phyloP scores from a whole-genome alignment of 2,797 vertebrate genomes.

The Myotis planiceps region DNA sequence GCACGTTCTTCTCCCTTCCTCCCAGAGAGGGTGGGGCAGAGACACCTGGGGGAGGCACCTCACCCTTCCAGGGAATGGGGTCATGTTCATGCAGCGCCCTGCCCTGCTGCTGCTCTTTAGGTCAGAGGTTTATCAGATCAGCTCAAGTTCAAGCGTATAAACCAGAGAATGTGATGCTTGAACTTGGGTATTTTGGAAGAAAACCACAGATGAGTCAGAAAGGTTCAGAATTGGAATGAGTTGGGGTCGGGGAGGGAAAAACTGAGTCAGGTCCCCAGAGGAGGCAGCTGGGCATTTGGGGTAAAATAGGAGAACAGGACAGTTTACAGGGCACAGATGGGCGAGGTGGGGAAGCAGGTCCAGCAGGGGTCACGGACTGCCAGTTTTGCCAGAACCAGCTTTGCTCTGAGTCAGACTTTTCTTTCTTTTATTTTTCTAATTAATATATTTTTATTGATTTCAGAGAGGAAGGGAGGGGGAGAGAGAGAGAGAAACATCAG shows the following conservation, averaged over 20 bases:
- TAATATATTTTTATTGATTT: no score
- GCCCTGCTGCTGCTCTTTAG: no score
- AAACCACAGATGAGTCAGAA: background rate
- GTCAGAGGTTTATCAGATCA: background rate
- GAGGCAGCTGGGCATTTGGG: background rate
- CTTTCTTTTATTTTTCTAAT: no score
- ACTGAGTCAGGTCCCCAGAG: background rate
- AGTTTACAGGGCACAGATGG: background rate
- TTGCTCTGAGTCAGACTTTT: no score
- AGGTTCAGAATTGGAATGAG: background rate
- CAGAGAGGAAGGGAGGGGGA: no score
- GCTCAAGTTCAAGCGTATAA: background rate
- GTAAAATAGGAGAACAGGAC: background rate
- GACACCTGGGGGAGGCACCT: no score
- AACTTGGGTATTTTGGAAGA: background rate
- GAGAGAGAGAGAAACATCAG: no score
- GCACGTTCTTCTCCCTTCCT: no score
- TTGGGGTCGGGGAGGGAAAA: background rate
- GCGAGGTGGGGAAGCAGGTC: fast-evolving
- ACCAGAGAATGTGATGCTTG: background rate
- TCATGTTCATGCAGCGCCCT: no score
- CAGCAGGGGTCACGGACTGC: background rate
- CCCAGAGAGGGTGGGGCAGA: no score
- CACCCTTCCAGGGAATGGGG: no score
- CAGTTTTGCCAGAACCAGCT: no score